A percentile compares a stretch with the other conserved stretches of the same genome.
Conservation (phyloP, 2,797 vertebrate genomes). For the Cottoperca gobio region DNA sequence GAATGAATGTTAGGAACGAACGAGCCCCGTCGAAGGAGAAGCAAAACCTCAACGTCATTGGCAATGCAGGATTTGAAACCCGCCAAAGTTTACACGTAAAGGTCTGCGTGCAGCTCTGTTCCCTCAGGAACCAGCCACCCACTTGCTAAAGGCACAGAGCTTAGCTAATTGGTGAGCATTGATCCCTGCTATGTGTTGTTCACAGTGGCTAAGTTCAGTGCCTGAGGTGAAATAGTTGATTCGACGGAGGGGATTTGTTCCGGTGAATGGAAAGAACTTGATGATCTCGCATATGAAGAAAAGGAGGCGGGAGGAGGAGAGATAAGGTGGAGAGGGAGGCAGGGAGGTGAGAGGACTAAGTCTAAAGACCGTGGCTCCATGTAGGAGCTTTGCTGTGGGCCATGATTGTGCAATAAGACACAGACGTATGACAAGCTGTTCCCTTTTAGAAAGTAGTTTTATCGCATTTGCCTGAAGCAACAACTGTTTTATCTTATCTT, state of each 20-base stretch:
- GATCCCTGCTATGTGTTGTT: conserved; percentile 88
- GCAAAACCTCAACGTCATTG: conserved; percentile 25
- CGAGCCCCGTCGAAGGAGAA: conserved; percentile 8
- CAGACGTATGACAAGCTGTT: conserved; percentile 28
- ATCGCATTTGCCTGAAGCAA: conserved; percentile 39
- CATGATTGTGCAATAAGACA: too few species aligned
- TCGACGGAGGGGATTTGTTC: conserved; percentile 74
- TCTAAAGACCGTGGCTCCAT: not conserved
- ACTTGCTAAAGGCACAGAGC: conserved; percentile 88
- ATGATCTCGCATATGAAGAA: conserved; percentile 73
- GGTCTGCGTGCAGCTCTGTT: conserved; percentile 66
- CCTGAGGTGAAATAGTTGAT: conserved; percentile 87
- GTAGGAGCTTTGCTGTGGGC: conserved; percentile 21
- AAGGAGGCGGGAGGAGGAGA: conserved; percentile 32
- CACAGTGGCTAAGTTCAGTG: conserved; percentile 93
- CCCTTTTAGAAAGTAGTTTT: too few species aligned
- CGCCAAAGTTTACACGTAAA: conserved; percentile 56
- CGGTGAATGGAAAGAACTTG: conserved; percentile 73
- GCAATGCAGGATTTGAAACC: conserved; percentile 29
- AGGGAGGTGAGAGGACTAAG: conserved; percentile 6
- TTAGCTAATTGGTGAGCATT: conserved; percentile 92
- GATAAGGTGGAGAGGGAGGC: conserved; percentile 38
- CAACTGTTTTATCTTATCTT: conserved; percentile 39
- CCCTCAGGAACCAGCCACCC: conserved; percentile 66
- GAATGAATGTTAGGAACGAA: conserved; percentile 22